Percentiles rank a stretch among this genome's conserved stretches.
Evolutionary conservation across 2,113 vertebrate species (phyloP).

Genomic region (Eulemur rufifrons): DNA sequence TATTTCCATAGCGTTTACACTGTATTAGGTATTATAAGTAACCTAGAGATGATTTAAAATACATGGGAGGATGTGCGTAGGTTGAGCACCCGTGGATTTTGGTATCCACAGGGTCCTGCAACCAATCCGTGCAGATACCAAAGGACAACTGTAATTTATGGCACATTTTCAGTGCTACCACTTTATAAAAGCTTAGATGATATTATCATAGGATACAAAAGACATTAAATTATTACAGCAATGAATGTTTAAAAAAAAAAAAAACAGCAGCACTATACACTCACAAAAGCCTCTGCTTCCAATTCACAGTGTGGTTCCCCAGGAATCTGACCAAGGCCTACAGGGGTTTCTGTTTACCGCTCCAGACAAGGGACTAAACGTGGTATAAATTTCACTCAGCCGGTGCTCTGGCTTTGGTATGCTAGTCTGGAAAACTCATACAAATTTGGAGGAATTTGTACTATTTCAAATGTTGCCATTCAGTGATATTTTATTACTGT

Average conservation of each 20-base stretch:
- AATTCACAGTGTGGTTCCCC: fast-evolving
- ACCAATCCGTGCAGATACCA: neutral
- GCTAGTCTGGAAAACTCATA: neutral
- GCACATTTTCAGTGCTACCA: neutral
- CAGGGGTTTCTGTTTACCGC: neutral
- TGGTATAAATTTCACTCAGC: neutral
- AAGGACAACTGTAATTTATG: neutral
- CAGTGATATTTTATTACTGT: neutral
- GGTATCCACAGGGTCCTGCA: neutral
- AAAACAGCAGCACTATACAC: neutral
- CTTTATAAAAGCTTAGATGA: neutral
- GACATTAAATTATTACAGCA: neutral
- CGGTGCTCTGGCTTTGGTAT: neutral
- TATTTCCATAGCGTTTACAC: neutral
- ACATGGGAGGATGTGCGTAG: neutral
- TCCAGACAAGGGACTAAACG: neutral
- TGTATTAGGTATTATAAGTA: neutral
- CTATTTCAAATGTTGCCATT: neutral
- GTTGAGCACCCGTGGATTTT: neutral
- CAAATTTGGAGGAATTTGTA: neutral
- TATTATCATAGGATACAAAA: neutral
- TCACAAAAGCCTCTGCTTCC: neutral
- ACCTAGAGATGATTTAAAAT: neutral
- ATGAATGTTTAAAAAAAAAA: neutral
- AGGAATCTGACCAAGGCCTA: neutral